A percentile compares a stretch with the other conserved stretches of the same genome.
Evolutionary conservation across 1,140 invertebrate genomes (phyloP).

Genomic region (Elymnias hypermnestra): DNA sequence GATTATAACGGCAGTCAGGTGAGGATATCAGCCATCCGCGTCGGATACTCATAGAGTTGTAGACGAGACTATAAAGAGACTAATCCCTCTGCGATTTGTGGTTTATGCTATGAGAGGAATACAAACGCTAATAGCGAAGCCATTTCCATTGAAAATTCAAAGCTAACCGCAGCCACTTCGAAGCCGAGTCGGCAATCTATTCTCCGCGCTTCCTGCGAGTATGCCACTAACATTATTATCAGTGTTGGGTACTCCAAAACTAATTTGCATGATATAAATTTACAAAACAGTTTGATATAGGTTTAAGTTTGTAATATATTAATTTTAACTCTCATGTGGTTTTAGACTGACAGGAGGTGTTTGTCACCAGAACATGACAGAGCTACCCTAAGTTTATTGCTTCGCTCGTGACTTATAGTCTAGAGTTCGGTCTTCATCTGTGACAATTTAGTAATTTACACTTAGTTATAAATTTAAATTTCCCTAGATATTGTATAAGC

Average conservation of each 20-base stretch:
- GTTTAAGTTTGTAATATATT: not conserved
- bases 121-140: slow-evolving; percentile 46
- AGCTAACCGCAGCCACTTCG: slow-evolving; percentile 51
- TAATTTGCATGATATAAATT: not conserved
- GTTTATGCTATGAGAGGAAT: slow-evolving; percentile 37
- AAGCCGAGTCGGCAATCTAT: slow-evolving; percentile 18
- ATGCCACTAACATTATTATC: not conserved
- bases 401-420: no score
- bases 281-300: not conserved
- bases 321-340: no score
- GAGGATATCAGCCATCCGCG: slow-evolving; percentile 41
- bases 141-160: slow-evolving; percentile 45
- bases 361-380: no score
- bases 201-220: slow-evolving; percentile 7
- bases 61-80: slow-evolving; percentile 26
- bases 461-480: no score
- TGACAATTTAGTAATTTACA: no score
- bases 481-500: no score
- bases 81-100: slow-evolving; percentile 44
- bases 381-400: no score
- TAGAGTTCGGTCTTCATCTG: no score
- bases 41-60: slow-evolving; percentile 28
- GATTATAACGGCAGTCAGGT: slow-evolving; percentile 55
- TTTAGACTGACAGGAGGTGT: no score
- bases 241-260: not conserved